phyloP scores from a whole-genome alignment of 2,113 vertebrate species.

The Pollimyrus isidori region DNA sequence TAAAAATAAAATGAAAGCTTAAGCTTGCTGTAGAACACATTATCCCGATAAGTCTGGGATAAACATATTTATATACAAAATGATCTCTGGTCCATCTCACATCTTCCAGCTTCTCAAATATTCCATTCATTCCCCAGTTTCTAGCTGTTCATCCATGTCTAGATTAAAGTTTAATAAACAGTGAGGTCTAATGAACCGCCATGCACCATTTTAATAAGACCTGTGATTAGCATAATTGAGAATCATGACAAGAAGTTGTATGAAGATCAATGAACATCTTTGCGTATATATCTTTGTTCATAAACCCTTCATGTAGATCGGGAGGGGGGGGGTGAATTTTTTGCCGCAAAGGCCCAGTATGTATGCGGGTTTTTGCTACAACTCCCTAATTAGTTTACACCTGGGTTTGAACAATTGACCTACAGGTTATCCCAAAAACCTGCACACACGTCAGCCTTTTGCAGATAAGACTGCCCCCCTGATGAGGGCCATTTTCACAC shows the following conservation, averaged over 20 bases:
- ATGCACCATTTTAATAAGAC: neutral
- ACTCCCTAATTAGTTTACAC: no score
- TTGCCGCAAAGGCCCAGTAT: no score
- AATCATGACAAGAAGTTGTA: neutral
- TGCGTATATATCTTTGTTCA: no score
- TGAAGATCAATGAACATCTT: neutral
- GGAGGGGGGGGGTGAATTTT: no score
- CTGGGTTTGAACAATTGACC: no score
- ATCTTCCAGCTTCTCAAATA: neutral
- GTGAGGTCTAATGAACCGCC: neutral
- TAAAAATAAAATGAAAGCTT: neutral
- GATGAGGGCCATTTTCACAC: neutral
- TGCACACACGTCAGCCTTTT: no score
- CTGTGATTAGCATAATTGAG: neutral
- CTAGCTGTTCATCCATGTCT: neutral
- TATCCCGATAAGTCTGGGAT: neutral
- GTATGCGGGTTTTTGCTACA: no score
- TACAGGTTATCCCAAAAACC: no score
- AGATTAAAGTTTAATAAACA: neutral
- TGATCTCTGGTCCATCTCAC: neutral
- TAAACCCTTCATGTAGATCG: no score
- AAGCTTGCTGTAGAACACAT: neutral
- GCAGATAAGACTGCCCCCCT: no score
- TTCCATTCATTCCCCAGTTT: neutral
- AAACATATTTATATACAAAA: neutral